Evolutionary conservation across 2,113 vertebrate genomes (phyloP), one percentile per base, ranked within the genome.

Genomic region (Chlamydotis undulata): DNA sequence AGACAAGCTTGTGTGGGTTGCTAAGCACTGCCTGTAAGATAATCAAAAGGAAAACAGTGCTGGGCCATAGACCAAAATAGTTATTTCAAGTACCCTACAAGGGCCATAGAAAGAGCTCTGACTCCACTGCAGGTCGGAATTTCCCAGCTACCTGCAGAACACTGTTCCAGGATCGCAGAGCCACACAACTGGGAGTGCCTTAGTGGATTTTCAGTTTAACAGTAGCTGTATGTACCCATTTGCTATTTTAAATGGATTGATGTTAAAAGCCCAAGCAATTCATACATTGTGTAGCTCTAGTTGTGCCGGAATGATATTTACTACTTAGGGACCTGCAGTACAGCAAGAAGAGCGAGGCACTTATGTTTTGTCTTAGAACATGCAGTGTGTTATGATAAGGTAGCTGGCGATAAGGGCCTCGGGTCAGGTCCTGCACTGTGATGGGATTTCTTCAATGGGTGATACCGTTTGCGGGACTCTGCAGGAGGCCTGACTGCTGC

Each of bases 11-110:
- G 50, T 71, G 73, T 82, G 53, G 39, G 92, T 96, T 94, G 90
- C 94, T 96, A 95, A 84, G 94, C 88, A 61, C 80, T 89, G 61
- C 71, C 80, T 79, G 77, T 87, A 65, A 89, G 80, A 57, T 91
- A 96, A 96, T 95, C 88, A 94, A 87, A 97, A 89, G 77, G 57
- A 70, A 96, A 96, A 95, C 76, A 94, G 85, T 88, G 71, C 76
- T 90, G 75, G 83, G 87, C 63, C 52, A 23, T 49, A 64, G 86
- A 92, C 64, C 75, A 93, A 90, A 80, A 92, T 5, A 52, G 17
- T 35, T 83, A 79, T 53, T 81, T 80, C 25, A 60, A 69, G 90
- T 82, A 67, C 92, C 64, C 80, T 94, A 61, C 80, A 65, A 84
- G 65, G 86, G 43, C 92, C 9, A 41, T 9, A 39, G 80, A 71